Base-by-base conservation (phyloP, 2,888 invertebrate species). In the Coleophora flavipennella region DNA sequence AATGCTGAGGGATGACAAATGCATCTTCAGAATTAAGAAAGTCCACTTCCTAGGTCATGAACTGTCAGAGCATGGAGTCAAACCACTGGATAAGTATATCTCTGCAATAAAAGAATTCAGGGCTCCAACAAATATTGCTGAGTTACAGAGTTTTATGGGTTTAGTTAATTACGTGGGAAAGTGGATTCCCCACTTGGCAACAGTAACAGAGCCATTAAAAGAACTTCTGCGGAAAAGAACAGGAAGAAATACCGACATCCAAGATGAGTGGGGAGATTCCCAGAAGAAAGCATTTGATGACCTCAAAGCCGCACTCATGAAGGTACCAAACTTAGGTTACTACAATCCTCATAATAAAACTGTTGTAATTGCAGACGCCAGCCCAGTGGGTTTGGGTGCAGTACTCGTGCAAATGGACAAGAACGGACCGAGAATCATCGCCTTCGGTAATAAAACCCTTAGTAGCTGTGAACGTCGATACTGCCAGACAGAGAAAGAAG, bases 91-190 rank as follows among this genome's bases (percentile, higher is more conserved):
- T 1, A 57, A 51, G 42, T 53, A 55, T 35, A 25, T 57, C 0
- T 11, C 37, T 10, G 33, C 36, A 8, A 45, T 53, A 6, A 10
- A 39, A 11, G 10, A 31, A 55, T 55, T 36, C 31, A 51, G 33
- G 25, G 14, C 1, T 56, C 55, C 0, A 40, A 6, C n/a, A 9
- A 48, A 41, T 0, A 39, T 55, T 4, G 51, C 40, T 10, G 58
- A 59, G 35, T 2, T 58, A 0, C 55, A 55, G 39, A 62, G 59
- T 25, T 59, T 60, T 38, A 20, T 59, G 1, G 58, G 57, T n/a
- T n/a, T n/a, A n/a, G n/a, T n/a, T n/a, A n/a, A n/a, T n/a, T n/a
- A n/a, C n/a, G n/a, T n/a, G n/a, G n/a, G n/a, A 0, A 54, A 53
- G 37, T 53, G 57, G 53, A 46, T 57, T n/a, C 53, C 51, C 0